Evolutionary conservation across 2,113 vertebrate genomes (phyloP), one percentile per base, ranked within the genome.

Genomic region (Melierax canorus): DNA sequence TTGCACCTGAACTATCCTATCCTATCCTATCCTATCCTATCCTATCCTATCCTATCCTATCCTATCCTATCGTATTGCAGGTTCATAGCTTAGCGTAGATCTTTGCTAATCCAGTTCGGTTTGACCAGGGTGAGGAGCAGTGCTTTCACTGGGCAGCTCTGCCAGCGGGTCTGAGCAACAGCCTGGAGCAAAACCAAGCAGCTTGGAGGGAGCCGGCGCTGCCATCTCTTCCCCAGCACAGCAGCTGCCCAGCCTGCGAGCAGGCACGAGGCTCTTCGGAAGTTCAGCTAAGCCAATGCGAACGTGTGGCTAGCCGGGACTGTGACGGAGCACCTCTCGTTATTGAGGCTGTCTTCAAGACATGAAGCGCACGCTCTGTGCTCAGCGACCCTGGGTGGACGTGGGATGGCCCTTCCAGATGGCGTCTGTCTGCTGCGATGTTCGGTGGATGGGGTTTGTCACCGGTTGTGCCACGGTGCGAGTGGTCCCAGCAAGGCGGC

Each of bases 311-410:
- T 48, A 63, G 66, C 21, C 86, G 59, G 56, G 3, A 48, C 67
- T 38, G 11, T 36, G 48, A 39, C 1, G 1, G 81, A 76, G 82
- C 78, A 27, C 41, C 39, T 90, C 82, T 90, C 3, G 0, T 55
- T 45, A 9, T 8, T 5, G 0, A 51, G 71, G 27, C 66, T 43
- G 18, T 51, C 77, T 36, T 29, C 43, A 60, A 58, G 71, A 24
- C 43, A 14, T 0, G 0, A 34, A 32, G 43, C 5, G 0, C 4
- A 1, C 13, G 4, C 30, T 73, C 32, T 0, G 0, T 73, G 81
- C 83, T 62, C 38, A 23, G 92, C 1, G 0, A 26, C 6, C 32
- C 46, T 14, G 7, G 38, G 59, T 69, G 68, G 67, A 18, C 4
- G 2, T 5, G 50, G 86, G 15, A 2, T 27, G 79, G 50, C 50